These are phyloP conservation scores for Drosophila takahashii DNA, from an alignment of 1,140 invertebrate species.

Conservation along the genomic window DNA sequence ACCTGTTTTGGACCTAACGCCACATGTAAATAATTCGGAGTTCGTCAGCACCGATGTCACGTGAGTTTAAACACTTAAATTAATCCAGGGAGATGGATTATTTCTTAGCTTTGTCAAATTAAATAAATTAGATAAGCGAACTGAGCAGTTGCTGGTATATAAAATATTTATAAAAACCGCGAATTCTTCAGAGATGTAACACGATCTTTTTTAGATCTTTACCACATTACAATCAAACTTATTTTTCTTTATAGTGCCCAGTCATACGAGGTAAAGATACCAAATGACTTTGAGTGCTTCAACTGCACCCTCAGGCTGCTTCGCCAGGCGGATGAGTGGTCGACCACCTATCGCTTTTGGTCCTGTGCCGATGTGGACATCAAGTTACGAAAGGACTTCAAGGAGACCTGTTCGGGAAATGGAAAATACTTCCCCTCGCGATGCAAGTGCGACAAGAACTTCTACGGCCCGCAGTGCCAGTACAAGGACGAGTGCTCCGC, in stretches of 20 bases:
- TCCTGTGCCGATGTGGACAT: constrained; percentile 98
- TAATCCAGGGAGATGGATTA: not conserved
- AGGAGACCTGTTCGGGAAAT: constrained; percentile 93
- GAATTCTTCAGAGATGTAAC: too few relatives aligned
- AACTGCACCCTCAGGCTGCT: constrained; percentile 96
- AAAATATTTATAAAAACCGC: too few relatives aligned
- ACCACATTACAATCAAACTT: not conserved
- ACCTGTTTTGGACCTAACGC: constrained; percentile 93
- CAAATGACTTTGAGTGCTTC: constrained; percentile 92
- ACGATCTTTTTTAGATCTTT: not conserved
- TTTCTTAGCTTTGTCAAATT: too few relatives aligned
- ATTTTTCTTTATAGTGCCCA: constrained; percentile 89
- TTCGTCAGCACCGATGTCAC: constrained; percentile 92
- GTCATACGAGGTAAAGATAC: constrained; percentile 91
- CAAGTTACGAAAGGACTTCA: constrained; percentile 89
- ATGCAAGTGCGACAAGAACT: constrained; percentile 93
- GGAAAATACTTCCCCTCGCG: constrained; percentile 91
- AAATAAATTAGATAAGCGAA: too few relatives aligned
- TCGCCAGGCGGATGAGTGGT: constrained; percentile 95
- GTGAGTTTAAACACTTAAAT: constrained; percentile 77
- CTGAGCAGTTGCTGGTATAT: too few relatives aligned
- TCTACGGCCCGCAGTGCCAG: constrained; percentile 93
- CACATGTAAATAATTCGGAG: constrained; percentile 90
- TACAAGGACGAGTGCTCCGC: constrained; percentile 93
- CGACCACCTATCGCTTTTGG: constrained; percentile 94